Conservation (phyloP, 2,888 invertebrate species). For the Mactromeris polynyma region DNA sequence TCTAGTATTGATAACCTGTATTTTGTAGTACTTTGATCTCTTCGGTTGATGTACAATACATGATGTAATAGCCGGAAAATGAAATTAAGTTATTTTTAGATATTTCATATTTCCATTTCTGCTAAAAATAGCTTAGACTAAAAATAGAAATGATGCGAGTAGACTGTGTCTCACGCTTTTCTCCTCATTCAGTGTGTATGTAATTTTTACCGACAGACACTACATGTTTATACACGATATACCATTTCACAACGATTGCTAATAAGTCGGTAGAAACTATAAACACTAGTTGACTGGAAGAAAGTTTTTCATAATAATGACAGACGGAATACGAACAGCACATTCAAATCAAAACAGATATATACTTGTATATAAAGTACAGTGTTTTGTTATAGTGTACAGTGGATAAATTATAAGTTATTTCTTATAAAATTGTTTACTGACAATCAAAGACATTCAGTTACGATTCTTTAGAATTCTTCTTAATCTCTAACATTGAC, state of each 20-base stretch:
- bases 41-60: background rate
- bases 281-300: background rate
- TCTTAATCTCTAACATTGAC: background rate
- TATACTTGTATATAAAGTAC: background rate
- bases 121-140: background rate
- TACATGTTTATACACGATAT: background rate
- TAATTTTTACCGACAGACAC: background rate
- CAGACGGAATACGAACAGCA: background rate
- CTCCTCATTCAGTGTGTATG: background rate
- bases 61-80: background rate
- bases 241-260: background rate
- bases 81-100: background rate
- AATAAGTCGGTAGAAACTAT: background rate
- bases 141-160: background rate
- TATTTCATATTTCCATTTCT: background rate
- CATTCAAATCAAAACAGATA: no score
- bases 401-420: background rate
- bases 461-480: background rate
- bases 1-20: no score
- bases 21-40: background rate
- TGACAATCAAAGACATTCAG: background rate
- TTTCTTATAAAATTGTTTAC: background rate
- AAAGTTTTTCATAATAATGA: background rate
- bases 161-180: background rate
- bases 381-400: background rate